Evolutionary conservation across 2,888 invertebrate genomes (phyloP), one percentile per base, ranked within the genome.

Genomic region (Stenurella melanura): DNA sequence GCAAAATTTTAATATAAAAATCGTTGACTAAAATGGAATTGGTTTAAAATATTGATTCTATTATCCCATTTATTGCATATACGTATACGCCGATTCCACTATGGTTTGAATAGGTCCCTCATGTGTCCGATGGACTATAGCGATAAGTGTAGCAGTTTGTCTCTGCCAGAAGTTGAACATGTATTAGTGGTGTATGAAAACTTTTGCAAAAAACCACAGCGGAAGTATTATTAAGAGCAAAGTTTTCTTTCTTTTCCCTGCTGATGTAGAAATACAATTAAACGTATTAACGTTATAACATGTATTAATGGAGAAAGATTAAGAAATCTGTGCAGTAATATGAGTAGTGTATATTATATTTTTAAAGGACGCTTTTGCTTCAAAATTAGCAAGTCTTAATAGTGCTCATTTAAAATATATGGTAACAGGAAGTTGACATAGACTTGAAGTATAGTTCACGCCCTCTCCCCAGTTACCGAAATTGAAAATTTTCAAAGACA

Each of bases 61-160:
- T 17, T 17, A 50, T n/a, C 3, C 0, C 50, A 50, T n/a, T 34
- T 50, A n/a, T 50, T n/a, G n/a, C n/a, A 50, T 6, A 42, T 26
- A 4, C 21, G 4, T 42, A 42, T 42, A 42, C 42, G 42, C 7
- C n/a, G 12, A n/a, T 15, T 50, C n/a, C 15, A 4, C 42, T n/a
- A n/a, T 50, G 6, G 7, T 15, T 50, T 50, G 50, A 50, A 50
- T 3, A 50, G 15, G n/a, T n/a, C n/a, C n/a, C 12, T 50, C 50
- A 6, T 50, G 50, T 50, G 1, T n/a, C n/a, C n/a, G 15, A 42
- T 42, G 12, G 50, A n/a, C 2, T 50, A n/a, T 50, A 50, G 50
- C n/a, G 50, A n/a, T 50, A 50, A 50, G 50, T n/a, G 50, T n/a
- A 42, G 50, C 6, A 50, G n/a, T 50, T 50, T 50, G n/a, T 50